Evolutionary conservation across 2,888 invertebrate genomes (phyloP).

Genomic region (Ceratothoa steindachneri): DNA sequence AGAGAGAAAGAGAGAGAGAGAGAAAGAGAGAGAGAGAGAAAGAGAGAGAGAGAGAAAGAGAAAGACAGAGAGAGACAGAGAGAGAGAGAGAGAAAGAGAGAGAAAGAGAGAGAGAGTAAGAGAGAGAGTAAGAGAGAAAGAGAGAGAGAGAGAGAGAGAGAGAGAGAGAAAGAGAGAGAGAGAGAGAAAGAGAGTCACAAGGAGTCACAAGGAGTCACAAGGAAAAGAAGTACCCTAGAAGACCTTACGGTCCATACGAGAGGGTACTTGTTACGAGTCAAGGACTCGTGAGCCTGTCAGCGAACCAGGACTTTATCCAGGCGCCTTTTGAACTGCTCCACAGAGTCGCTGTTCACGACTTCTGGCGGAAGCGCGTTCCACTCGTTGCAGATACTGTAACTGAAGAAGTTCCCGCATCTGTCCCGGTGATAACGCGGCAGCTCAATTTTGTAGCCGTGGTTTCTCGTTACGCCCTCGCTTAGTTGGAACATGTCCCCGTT

Average conservation of each 20-base stretch:
- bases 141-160: neutral
- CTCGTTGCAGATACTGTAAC: too few species aligned
- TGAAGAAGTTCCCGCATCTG: too few species aligned
- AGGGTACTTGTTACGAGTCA: neutral
- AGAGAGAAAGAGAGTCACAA: neutral
- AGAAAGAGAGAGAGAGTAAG: neutral
- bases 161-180: conserved; percentile 17
- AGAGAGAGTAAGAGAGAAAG: neutral
- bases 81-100: conserved; percentile 12
- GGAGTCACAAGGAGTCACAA: neutral
- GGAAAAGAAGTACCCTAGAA: neutral
- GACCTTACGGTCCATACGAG: neutral
- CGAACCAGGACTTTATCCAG: neutral
- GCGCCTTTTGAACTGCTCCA: neutral
- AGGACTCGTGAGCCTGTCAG: too few species aligned
- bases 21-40: neutral
- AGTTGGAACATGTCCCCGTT: too few species aligned
- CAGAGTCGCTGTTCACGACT: neutral
- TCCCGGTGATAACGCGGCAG: too few species aligned
- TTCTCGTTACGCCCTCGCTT: too few species aligned
- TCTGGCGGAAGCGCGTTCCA: too few species aligned
- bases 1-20: neutral
- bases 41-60: neutral
- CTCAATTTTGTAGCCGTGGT: too few species aligned
- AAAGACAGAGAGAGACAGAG: conserved; percentile 14